phyloP scores from a whole-genome alignment of 2,888 invertebrate species.

The Margaritifera margaritifera region DNA sequence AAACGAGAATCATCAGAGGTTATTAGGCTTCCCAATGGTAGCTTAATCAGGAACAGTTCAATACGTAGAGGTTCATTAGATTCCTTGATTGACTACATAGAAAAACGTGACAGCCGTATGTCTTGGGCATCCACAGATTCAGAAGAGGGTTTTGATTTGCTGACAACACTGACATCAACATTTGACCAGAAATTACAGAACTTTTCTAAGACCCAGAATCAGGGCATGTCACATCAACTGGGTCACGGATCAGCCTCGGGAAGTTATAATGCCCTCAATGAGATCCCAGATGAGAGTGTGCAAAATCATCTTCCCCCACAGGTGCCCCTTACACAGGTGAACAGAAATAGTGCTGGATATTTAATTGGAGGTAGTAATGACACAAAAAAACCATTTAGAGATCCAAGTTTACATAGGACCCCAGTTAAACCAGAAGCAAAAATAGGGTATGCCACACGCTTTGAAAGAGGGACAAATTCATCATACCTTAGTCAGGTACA shows the following conservation, averaged over 20 bases:
- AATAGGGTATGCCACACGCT: slow-evolving; percentile 68
- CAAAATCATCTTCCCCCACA: slow-evolving; percentile 41
- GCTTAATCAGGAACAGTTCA: slow-evolving; percentile 40
- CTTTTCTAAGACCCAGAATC: slow-evolving; percentile 57
- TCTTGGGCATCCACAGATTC: slow-evolving; percentile 62
- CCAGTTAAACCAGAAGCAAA: slow-evolving; percentile 59
- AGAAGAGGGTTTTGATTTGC: slow-evolving; percentile 65
- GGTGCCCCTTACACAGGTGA: slow-evolving; percentile 36
- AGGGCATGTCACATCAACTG: slow-evolving; percentile 4
- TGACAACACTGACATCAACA: slow-evolving; percentile 64
- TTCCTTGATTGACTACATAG: slow-evolving; percentile 75
- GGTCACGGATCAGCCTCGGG: slow-evolving; percentile 8
- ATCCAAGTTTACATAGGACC: slow-evolving; percentile 65
- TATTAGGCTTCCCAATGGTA: slow-evolving; percentile 28
- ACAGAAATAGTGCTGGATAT: slow-evolving; percentile 24
- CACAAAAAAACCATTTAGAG: slow-evolving; percentile 51
- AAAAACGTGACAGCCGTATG: slow-evolving; percentile 55
- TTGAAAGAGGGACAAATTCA: slow-evolving; percentile 53
- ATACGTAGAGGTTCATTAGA: slow-evolving; percentile 76
- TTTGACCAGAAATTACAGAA: slow-evolving; percentile 68
- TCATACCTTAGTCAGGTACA: slow-evolving; percentile 24
- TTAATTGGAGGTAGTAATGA: slow-evolving; percentile 30
- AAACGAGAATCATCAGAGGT: slow-evolving; percentile 31
- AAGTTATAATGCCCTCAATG: slow-evolving; percentile 5
- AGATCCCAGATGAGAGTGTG: slow-evolving; percentile 15